Evolutionary conservation across 2,888 invertebrate species (phyloP), one percentile per base, ranked within the genome.

Genomic region (Hypomecis atomaria): DNA sequence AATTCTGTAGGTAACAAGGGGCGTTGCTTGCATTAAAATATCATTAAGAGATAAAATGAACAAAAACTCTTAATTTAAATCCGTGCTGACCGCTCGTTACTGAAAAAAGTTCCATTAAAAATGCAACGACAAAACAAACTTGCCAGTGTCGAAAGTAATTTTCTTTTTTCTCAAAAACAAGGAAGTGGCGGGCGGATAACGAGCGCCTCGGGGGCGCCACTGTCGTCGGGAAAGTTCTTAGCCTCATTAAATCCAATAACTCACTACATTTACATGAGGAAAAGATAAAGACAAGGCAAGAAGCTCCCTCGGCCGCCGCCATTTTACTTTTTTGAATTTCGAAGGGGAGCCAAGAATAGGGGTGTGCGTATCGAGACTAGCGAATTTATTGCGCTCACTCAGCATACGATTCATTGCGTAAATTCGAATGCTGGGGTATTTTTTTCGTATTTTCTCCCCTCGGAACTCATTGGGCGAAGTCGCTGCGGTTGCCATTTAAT

Each of bases 241-340:
- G 85, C 85, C 84, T 88, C 88, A 87, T 89, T 86, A 86, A 87
- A 87, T 79, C 77, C 78, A 84, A 88, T 86, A 83, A 87, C 81
- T 85, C 72, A 77, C 76, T 73, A 78, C 77, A 92, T 92, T 92
- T 90, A 87, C 91, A 91, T 92, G 90, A 89, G 89, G 85, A 91
- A 91, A 89, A 91, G 89, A 92, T 92, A 91, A 91, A 92, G 91
- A 86, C 89, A 89, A 91, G 88, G 85, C 89, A 90, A 89, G 90
- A 89, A 85, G 77, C 72, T 73, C 78, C 67, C 70, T 48, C 55
- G 64, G 70, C 66, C 71, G 81, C 76, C 82, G 89, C 90, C 90
- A 90, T 92, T 89, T 90, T 90, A 80, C 82, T 86, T 87, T 87
- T 84, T 86, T 81, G 78, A 81, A 87, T 83, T 82, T 85, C 84